Evolutionary conservation across 2,888 invertebrate genomes (phyloP), one percentile per base, ranked within the genome.

Genomic region (Spilosoma lubricipeda): DNA sequence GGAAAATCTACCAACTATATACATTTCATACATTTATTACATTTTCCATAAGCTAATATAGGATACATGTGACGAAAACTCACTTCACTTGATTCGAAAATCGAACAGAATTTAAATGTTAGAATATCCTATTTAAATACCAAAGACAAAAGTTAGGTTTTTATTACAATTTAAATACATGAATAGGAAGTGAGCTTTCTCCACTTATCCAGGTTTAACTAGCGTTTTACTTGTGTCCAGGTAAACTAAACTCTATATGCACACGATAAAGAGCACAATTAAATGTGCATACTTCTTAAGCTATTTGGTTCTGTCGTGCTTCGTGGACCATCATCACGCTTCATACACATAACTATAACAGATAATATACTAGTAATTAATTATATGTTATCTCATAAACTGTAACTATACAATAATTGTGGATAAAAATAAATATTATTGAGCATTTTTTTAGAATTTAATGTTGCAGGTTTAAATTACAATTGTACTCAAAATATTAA

Each of bases 1-100:
- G 80, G 76, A 87, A 88, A 85, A 87, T 86, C 85, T 86, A 87
- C 75, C 36, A 73, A 75, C 79, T 85, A 78, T 82, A 42, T 85
- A 85, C 80, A 85, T 20, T 70, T 72, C 71, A 80, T 76, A 82
- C 70, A 82, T 82, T 23, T 77, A 77, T 70, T 72, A 76, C 73
- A 39, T 64, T 77, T 72, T 77, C 15, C 83, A 77, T 78, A 81
- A 70, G 63, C 70, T 78, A 80, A 75, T 83, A 68, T 73, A 74
- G 74, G 72, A 75, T 70, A 75, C 74, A 59, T 18, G 59, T 59
- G 59, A 39, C 30, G 70, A 68, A 48, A 48, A 52, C 52, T 52
- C 68, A 68, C 33, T 65, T 36, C 68, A 68, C 33, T 65, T 36
- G 11, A 36, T 65, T 36, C 33, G 23, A 65, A 36, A 20, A 65